phyloP scores from a whole-genome alignment of 2,113 vertebrate species.

The Lophotis ruficrista region DNA sequence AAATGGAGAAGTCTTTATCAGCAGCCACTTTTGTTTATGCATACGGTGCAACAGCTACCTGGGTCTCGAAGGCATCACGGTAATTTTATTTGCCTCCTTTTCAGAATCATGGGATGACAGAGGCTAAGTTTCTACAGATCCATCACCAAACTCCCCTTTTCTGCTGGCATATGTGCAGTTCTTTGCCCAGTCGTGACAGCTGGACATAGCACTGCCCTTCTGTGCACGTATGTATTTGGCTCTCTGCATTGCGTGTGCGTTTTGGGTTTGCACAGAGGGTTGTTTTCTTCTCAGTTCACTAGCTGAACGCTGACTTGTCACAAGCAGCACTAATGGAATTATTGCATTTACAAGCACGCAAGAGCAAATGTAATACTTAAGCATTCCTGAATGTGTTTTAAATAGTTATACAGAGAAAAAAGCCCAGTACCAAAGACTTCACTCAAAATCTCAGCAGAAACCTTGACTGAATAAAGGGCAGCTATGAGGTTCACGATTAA shows the following conservation, averaged over 20 bases:
- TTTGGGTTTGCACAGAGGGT: neutral
- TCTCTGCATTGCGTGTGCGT: neutral
- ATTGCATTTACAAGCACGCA: neutral
- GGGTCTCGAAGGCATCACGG: neutral
- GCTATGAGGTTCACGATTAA: accelerated
- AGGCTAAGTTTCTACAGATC: neutral
- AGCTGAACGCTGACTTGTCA: neutral
- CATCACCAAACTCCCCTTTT: neutral
- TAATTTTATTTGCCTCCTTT: neutral
- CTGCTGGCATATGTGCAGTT: neutral
- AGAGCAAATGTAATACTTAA: neutral
- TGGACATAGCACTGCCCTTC: neutral
- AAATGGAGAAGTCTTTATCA: neutral
- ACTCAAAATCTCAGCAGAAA: neutral
- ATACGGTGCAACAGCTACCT: neutral
- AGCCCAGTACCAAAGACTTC: neutral
- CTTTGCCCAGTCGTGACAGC: neutral
- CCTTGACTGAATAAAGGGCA: neutral
- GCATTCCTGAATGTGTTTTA: neutral
- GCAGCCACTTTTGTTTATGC: neutral
- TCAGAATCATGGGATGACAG: neutral
- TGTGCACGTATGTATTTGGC: neutral
- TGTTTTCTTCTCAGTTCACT: neutral
- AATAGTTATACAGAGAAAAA: neutral
- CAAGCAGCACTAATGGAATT: neutral